Evolutionary conservation across 2,888 invertebrate genomes (phyloP), one percentile per base, ranked within the genome.

Genomic region (Schrankia costaestrigalis): DNA sequence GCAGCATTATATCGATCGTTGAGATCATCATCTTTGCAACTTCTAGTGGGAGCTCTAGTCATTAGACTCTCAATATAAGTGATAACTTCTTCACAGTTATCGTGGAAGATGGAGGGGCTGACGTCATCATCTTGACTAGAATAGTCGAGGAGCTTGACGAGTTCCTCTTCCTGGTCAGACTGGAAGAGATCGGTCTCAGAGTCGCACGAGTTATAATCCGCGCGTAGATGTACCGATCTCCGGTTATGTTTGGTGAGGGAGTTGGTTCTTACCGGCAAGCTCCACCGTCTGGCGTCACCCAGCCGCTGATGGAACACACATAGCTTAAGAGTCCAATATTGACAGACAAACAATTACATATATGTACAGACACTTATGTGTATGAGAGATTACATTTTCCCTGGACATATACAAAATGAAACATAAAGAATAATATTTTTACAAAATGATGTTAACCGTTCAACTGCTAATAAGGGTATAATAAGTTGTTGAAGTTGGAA

Each of bases 91-190:
- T 86, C 86, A 30, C 86, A 85, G 34, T 82, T 81, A 38, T 86
- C 87, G 37, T 84, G 76, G 50, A 85, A 86, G 49, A 86, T 73
- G 18, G 80, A 76, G 1, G 86, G 82, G 2, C 86, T 86, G 9
- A 87, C 73, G 47, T 90, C 91, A 49, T 91, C 89, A 47, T 91
- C 91, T 64, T 91, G 91, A 52, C 90, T 90, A 56, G 91, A 91
- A 72, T 91, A 92, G 80, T 93, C 93, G 56, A 93, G 86, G 60
- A 94, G 91, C 59, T 92, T 91, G 61, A 94, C 85, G 28, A 94
- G 87, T 78, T 94, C 94, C 53, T 94, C 94, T 68, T 94, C 94
- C 78, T 93, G 93, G 71, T 94, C 93, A 11, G 94, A 94, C 71
- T 92, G 91, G 87, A 93, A 92, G 88, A 93, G 90, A 71, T 94